Evolutionary conservation across 2,113 vertebrate species (phyloP).

Genomic region (Noturus placidus): DNA sequence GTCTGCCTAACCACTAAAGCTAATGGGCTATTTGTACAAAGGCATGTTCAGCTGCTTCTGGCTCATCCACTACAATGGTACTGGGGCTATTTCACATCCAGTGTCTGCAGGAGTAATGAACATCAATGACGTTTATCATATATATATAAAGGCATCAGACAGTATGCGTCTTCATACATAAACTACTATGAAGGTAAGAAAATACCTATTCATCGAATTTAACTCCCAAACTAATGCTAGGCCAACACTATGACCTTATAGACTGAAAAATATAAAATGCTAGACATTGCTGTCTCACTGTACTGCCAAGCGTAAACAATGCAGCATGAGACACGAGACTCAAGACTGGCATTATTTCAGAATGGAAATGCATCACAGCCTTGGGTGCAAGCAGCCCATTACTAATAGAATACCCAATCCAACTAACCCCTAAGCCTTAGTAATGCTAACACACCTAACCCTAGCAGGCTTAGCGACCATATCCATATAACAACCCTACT

Average conservation of each 20-base stretch:
- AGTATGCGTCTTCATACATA: too few species aligned
- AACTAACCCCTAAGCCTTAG: neutral
- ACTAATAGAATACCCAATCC: neutral
- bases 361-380: neutral
- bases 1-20: too few species aligned
- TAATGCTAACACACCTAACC: neutral
- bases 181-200: neutral
- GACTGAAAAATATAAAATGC: neutral
- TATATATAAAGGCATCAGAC: too few species aligned
- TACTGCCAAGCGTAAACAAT: neutral
- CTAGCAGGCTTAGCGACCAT: neutral
- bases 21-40: too few species aligned
- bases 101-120: too few species aligned
- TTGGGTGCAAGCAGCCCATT: neutral
- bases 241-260: neutral
- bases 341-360: neutral
- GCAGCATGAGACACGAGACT: neutral
- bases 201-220: neutral
- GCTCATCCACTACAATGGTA: too few species aligned
- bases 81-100: too few species aligned
- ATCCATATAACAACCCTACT: neutral
- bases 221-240: neutral
- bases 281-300: neutral
- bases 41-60: too few species aligned
- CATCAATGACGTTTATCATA: too few species aligned